phyloP scores from a whole-genome alignment of 1,140 invertebrate genomes.

The Heterodera schachtii region DNA sequence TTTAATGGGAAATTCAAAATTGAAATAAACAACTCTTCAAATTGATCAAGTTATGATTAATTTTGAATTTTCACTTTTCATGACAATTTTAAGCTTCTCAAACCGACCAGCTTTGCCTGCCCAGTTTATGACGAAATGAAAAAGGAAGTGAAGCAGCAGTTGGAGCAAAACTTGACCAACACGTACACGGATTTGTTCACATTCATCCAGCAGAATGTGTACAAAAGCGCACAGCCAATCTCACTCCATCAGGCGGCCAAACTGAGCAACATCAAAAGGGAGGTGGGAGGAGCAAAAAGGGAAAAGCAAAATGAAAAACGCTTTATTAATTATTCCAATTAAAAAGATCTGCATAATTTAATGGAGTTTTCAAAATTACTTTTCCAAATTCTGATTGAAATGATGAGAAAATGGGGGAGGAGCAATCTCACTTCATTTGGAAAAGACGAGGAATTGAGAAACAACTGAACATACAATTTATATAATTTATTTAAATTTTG shows the following conservation, averaged over 20 bases:
- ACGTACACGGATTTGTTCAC: slow-evolving; percentile 33
- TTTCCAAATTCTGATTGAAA: too few species aligned
- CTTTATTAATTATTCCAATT: neutral
- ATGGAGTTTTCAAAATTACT: too few species aligned
- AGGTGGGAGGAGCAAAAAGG: neutral
- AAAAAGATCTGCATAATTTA: too few species aligned
- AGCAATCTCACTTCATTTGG: too few species aligned
- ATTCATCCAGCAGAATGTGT: slow-evolving; percentile 20
- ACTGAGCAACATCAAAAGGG: slow-evolving; percentile 31
- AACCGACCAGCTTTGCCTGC: slow-evolving; percentile 30
- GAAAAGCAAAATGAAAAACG: neutral
- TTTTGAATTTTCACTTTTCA: slow-evolving; percentile 3
- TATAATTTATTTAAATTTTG: too few species aligned
- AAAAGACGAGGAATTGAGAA: too few species aligned
- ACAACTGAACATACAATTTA: too few species aligned
- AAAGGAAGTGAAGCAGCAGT: slow-evolving; percentile 1
- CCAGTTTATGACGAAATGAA: slow-evolving; percentile 29
- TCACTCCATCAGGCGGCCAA: slow-evolving; percentile 19
- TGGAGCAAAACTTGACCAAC: slow-evolving; percentile 20
- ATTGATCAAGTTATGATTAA: too few species aligned
- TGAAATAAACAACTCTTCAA: too few species aligned
- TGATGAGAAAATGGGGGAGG: too few species aligned
- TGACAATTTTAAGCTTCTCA: slow-evolving; percentile 30
- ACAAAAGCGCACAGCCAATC: neutral
- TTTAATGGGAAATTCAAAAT: too few species aligned